Percentiles rank a stretch among this genome's conserved stretches.
Evolutionary conservation across 2,888 invertebrate genomes (phyloP).

Genomic region (Gryllus longicercus): DNA sequence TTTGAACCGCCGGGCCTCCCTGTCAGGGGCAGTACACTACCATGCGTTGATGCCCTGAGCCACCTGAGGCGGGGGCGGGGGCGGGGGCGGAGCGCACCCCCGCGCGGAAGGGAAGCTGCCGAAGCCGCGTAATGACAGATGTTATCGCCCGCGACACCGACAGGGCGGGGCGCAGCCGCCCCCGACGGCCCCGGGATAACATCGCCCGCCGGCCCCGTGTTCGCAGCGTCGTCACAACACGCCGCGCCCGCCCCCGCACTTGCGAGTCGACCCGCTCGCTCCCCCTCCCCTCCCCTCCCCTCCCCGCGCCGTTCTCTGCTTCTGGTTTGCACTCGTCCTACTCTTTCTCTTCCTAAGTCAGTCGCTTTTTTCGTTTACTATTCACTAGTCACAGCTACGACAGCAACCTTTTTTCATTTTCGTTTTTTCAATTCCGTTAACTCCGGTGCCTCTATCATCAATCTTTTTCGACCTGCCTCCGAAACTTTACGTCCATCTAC

Average conservation of each 20-base stretch:
- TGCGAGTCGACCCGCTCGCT: background rate
- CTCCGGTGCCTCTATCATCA: too few species aligned
- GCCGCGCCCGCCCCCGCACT: background rate
- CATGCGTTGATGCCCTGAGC: background rate
- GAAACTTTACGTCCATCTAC: too few species aligned
- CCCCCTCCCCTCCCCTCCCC: background rate
- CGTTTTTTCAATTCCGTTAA: too few species aligned
- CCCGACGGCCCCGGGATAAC: background rate
- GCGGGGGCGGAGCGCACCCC: background rate
- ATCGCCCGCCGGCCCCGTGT: background rate
- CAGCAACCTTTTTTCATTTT: too few species aligned
- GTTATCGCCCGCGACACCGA: background rate
- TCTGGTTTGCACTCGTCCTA: too few species aligned
- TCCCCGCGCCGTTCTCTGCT: background rate
- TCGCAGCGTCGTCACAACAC: background rate
- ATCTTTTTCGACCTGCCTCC: too few species aligned
- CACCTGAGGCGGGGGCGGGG: background rate
- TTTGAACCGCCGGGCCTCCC: too few species aligned
- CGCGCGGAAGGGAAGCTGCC: background rate
- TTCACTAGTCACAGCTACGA: too few species aligned
- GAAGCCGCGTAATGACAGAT: background rate
- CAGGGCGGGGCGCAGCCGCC: background rate
- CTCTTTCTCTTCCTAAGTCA: too few species aligned
- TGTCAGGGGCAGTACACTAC: too few species aligned
- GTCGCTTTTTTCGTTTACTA: too few species aligned